Evolutionary conservation across 2,888 invertebrate genomes (phyloP).

Genomic region (Laothoe populi): DNA sequence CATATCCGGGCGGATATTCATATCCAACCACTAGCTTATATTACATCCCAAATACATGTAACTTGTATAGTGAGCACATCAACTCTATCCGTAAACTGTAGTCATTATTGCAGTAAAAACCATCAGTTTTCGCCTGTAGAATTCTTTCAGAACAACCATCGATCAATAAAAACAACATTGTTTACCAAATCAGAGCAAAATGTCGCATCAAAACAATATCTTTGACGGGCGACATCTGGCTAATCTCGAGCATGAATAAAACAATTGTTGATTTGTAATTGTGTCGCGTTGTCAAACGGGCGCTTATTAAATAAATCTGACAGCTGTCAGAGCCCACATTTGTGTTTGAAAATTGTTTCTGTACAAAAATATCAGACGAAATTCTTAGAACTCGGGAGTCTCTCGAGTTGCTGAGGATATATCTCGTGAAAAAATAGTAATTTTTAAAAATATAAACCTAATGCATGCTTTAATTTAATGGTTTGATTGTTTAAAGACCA

Average conservation of each 20-base stretch:
- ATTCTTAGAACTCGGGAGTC: background rate
- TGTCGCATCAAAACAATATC: constrained; percentile 21
- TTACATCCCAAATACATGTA: no score
- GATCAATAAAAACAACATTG: constrained; percentile 12
- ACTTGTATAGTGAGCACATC: no score
- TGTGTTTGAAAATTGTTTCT: background rate
- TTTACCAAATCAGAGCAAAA: constrained; percentile 7
- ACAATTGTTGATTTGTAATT: constrained; percentile 27
- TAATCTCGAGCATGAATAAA: constrained; percentile 28
- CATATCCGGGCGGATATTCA: no score
- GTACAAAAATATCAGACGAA: background rate
- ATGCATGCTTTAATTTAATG: no score
- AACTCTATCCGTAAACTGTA: no score
- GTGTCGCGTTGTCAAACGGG: constrained; percentile 7
- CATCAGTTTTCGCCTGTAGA: no score
- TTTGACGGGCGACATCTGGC: constrained; percentile 16
- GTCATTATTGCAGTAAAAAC: background rate
- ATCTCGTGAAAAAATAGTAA: no score
- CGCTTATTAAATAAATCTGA: constrained; percentile 23
- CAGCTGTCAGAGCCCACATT: constrained; percentile 3
- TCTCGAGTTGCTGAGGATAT: background rate
- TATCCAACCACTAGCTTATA: no score
- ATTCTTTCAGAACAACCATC: background rate
- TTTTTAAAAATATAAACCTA: no score
- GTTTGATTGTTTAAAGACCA: no score